phyloP scores from a whole-genome alignment of 2,797 vertebrate species.

The Lithobates pipiens region DNA sequence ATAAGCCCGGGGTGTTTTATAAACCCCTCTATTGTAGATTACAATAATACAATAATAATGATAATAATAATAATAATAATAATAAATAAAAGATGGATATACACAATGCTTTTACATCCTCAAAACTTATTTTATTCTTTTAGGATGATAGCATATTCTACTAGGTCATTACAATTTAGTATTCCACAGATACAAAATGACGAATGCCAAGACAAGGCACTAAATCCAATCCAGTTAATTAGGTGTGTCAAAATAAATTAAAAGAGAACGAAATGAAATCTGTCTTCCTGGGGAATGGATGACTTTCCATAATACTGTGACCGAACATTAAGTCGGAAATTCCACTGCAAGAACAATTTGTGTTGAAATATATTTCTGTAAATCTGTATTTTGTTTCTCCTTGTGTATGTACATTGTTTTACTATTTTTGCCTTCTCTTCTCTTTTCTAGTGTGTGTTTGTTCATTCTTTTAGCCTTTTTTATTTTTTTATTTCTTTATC shows the following conservation, averaged over 20 bases:
- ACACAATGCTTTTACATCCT: background rate
- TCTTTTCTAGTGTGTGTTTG: too few species aligned
- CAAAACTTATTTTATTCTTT: background rate
- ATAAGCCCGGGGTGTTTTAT: background rate
- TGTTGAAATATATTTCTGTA: background rate
- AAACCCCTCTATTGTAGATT: background rate
- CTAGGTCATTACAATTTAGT: conserved; percentile 40
- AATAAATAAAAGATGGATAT: background rate
- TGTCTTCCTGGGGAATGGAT: conserved; percentile 25
- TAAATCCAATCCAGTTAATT: conserved; percentile 49
- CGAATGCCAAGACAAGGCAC: conserved; percentile 31
- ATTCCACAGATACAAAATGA: conserved; percentile 40
- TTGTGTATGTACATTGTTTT: too few species aligned
- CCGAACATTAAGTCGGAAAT: conserved; percentile 4
- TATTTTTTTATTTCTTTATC: background rate
- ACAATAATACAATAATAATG: background rate
- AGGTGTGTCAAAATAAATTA: conserved; percentile 51
- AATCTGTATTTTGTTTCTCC: background rate
- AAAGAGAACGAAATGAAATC: conserved; percentile 40
- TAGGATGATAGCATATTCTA: conserved; percentile 12
- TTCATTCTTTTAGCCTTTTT: background rate
- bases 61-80: too few species aligned
- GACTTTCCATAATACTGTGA: conserved; percentile 10
- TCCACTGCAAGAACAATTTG: conserved; percentile 12
- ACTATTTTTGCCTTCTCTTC: too few species aligned